Conservation (phyloP, 1,140 invertebrate genomes). For the Zaprionus nigranus region DNA sequence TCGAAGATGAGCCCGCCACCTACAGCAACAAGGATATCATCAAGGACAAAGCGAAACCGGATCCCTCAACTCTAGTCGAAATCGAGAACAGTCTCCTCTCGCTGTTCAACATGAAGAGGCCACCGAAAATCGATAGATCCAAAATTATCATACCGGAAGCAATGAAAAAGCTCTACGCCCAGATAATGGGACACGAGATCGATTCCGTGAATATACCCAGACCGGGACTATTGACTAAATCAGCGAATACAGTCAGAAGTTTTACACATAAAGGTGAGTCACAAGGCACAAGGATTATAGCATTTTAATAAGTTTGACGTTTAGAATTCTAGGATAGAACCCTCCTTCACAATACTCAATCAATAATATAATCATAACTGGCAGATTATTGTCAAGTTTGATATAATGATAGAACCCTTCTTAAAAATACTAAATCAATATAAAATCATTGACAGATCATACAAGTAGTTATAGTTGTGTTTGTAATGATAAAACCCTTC, state of each 20-base stretch:
- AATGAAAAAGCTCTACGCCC: conserved; percentile 91
- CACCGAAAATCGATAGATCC: conserved; percentile 85
- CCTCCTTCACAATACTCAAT: neutral
- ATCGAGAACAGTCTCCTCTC: conserved; percentile 90
- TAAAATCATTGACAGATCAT: too few species aligned
- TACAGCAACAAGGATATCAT: conserved; percentile 80
- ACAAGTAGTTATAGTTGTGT: too few species aligned
- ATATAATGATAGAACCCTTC: too few species aligned
- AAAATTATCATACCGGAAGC: conserved; percentile 90
- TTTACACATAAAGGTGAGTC: conserved; percentile 92
- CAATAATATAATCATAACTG: too few species aligned
- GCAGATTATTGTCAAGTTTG: too few species aligned
- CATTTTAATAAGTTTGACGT: neutral
- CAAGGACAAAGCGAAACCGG: conserved; percentile 77
- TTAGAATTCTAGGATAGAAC: too few species aligned
- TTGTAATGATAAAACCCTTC: too few species aligned
- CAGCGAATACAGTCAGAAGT: conserved; percentile 94
- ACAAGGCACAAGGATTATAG: neutral
- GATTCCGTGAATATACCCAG: conserved; percentile 88
- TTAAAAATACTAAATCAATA: neutral
- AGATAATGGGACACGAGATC: conserved; percentile 86
- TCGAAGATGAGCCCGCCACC: conserved; percentile 70
- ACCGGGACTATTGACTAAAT: conserved; percentile 88
- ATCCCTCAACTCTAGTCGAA: conserved; percentile 85
- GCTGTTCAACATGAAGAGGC: conserved; percentile 89